Percentiles rank a stretch among this genome's conserved stretches.
phyloP scores from a whole-genome alignment of 2,888 invertebrate genomes.

The Diabrotica balteata region DNA sequence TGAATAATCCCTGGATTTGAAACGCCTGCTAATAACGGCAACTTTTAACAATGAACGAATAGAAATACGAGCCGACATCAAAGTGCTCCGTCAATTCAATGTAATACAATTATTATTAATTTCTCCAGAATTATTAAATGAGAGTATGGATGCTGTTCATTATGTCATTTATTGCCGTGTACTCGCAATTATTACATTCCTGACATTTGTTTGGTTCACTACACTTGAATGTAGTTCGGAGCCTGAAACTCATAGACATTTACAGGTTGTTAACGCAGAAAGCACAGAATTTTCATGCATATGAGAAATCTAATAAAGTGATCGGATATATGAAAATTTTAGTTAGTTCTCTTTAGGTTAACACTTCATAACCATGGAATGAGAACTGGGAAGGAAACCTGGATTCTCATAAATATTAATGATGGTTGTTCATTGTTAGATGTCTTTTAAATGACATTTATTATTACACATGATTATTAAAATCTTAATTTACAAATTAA shows the following conservation, averaged over 20 bases:
- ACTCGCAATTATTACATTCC: conserved; percentile 56
- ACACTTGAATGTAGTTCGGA: conserved; percentile 40
- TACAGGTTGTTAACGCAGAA: conserved; percentile 3
- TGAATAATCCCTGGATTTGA: conserved; percentile 35
- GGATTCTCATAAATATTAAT: too few relatives aligned
- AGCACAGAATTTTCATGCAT: conserved; percentile 3
- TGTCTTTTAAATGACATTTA: too few relatives aligned
- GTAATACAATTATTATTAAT: conserved; percentile 60
- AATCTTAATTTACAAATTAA: too few relatives aligned
- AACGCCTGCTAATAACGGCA: conserved; percentile 52
- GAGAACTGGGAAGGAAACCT: too few relatives aligned
- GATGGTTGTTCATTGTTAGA: too few relatives aligned
- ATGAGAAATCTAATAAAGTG: conserved; percentile 1
- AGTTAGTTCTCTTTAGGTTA: too few relatives aligned
- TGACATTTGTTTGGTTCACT: conserved; percentile 46
- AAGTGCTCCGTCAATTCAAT: conserved; percentile 57
- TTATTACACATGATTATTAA: too few relatives aligned
- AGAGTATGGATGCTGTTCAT: conserved; percentile 50
- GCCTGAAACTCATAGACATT: neutral
- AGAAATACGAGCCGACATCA: conserved; percentile 59
- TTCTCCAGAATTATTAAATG: conserved; percentile 60
- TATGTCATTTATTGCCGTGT: conserved; percentile 51
- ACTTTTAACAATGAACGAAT: conserved; percentile 54
- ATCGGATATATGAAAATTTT: neutral
- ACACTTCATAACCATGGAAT: too few relatives aligned